These are phyloP conservation scores for Neotragus pygmaeus DNA, from an alignment of 2,113 vertebrate species.

Conservation along the genomic window DNA sequence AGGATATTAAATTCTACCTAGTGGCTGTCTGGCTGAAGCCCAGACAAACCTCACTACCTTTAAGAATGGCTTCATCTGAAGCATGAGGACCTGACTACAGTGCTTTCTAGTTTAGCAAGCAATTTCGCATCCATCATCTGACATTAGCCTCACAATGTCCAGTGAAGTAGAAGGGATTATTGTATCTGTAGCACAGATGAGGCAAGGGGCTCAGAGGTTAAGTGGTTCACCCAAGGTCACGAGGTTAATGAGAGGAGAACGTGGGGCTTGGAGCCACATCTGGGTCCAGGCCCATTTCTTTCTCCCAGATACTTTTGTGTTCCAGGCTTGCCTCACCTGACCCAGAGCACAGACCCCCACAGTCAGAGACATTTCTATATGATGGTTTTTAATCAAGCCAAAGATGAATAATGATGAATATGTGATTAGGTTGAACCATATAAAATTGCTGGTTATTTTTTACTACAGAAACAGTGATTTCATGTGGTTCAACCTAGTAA, in stretches of 20 bases:
- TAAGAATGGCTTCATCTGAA: neutral
- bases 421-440: neutral
- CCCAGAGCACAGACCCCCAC: neutral
- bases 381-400: neutral
- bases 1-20: conserved; percentile 37
- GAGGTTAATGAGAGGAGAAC: conserved; percentile 66
- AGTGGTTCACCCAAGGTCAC: conserved; percentile 68
- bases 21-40: neutral
- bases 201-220: conserved; percentile 60
- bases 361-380: neutral
- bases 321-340: conserved; percentile 15
- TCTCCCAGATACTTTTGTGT: neutral
- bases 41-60: conserved; percentile 15
- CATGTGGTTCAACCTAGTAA: neutral
- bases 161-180: conserved; percentile 68
- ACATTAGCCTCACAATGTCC: conserved; percentile 57
- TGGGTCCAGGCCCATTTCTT: conserved; percentile 48
- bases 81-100: neutral
- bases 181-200: conserved; percentile 65
- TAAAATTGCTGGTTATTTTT: neutral
- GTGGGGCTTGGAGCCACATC: conserved; percentile 37
- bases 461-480: conserved; percentile 23
- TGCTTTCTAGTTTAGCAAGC: conserved; percentile 33
- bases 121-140: conserved; percentile 50
- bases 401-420: neutral